Base-by-base conservation (phyloP, 1,140 invertebrate genomes). In the Trachymyrmex cornetzi region DNA sequence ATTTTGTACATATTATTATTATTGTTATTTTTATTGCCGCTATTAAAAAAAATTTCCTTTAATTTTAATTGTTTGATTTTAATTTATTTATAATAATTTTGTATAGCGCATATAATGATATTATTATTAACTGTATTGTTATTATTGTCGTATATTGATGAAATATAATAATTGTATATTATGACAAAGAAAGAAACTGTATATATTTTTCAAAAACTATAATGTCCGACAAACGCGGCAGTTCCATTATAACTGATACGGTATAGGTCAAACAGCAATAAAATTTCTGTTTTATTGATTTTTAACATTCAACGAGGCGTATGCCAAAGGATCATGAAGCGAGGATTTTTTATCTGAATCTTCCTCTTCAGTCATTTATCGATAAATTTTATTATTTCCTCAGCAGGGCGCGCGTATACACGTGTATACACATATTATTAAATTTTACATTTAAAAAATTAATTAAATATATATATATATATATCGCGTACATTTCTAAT, bases 211-310 rank as follows among this genome's bases (percentile, higher is more conserved):
- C 11, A 11, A 44, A 44, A 77, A 63, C 3, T 44, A 9, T 11
- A 44, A 44, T 44, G 4, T 27, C 6, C 77, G 27, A 38, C 30
- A 6, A 53, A 38, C 4, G 22, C 19, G 22, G 12, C 34, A 63
- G 6, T 30, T 79, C 24, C 19, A 53, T 14, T 12, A 27, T 16
- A 61, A 11, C 19, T 3, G 44, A n/a, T 2, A 50, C 3, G 61
- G 3, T 50, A 22, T 44, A 11, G 16, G 44, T 66, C 77, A 19
- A 50, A 16, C 12, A 30, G 9, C 44, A 11, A 6, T n/a, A 7
- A 63, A 63, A 77, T 77, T 77, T 64, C 22, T 63, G n/a, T 79
- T 66, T 11, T 30, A 66, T 66, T 64, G 24, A 79, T 66, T 79
- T 66, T 79, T 66, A 24, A 64, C 59, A 66, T 48, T 53, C 44